Evolutionary conservation across 2,888 invertebrate species (phyloP).

Genomic region (Plagiodera versicolora): DNA sequence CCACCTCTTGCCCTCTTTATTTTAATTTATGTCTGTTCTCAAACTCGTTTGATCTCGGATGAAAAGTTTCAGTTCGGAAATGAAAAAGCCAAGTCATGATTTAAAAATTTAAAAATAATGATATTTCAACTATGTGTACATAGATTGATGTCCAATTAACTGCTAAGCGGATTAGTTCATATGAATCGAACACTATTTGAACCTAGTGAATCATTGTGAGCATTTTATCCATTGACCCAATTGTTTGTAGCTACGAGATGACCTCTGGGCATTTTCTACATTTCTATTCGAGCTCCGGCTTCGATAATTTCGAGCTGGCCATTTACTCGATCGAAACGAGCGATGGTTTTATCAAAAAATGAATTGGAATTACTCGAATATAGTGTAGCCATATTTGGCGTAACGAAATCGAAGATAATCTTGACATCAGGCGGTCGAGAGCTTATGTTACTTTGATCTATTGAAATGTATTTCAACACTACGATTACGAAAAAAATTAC

Average conservation of each 20-base stretch:
- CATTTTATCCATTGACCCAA: conserved; percentile 27
- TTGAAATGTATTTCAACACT: neutral
- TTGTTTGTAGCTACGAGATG: conserved; percentile 17
- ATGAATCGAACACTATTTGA: neutral
- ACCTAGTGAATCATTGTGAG: conserved; percentile 15
- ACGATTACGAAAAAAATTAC: neutral
- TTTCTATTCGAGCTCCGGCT: neutral
- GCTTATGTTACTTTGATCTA: neutral
- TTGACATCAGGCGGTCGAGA: neutral
- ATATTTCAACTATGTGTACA: too few relatives aligned
- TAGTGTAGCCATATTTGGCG: neutral
- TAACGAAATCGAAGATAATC: neutral
- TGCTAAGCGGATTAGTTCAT: neutral
- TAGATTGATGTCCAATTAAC: too few relatives aligned
- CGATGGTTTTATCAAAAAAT: neutral
- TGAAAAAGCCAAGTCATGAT: too few relatives aligned
- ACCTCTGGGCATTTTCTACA: conserved; percentile 15
- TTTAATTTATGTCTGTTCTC: too few relatives aligned
- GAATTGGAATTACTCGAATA: neutral
- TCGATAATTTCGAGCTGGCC: neutral
- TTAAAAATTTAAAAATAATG: too few relatives aligned
- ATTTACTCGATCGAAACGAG: neutral
- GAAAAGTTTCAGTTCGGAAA: too few relatives aligned
- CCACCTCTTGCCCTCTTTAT: too few relatives aligned
- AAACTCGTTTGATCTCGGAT: too few relatives aligned